phyloP scores from a whole-genome alignment of 2,113 vertebrate species.

The Brevimyrus niger region DNA sequence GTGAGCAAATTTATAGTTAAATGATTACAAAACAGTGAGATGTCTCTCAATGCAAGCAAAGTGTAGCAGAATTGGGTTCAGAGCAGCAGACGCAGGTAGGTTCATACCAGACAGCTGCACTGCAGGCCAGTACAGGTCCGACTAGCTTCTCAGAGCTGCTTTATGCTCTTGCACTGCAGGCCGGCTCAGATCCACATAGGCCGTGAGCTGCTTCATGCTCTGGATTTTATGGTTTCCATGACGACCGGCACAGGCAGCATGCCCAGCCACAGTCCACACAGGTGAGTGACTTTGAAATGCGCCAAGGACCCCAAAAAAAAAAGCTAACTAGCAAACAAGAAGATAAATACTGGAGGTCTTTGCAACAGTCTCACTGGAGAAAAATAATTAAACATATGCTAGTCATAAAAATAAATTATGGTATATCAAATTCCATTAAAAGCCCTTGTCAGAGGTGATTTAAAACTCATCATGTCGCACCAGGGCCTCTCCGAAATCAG shows the following conservation, averaged over 20 bases:
- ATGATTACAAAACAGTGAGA: not conserved
- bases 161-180: not conserved
- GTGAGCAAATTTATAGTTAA: not conserved
- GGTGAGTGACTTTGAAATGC: not conserved
- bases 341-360: not conserved
- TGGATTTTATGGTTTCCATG: not conserved
- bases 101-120: not conserved
- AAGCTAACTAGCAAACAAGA: not conserved
- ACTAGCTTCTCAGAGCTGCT: not conserved
- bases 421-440: slow-evolving; percentile 48
- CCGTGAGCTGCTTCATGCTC: not conserved
- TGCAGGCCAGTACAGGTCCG: not conserved
- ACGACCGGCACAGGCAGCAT: not conserved
- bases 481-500: slow-evolving; percentile 91
- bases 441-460: slow-evolving; percentile 27
- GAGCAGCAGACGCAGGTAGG: not conserved
- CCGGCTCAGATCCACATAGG: too few relatives aligned
- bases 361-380: not conserved
- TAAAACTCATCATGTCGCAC: slow-evolving; percentile 93
- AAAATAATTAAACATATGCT: slow-evolving; percentile 24
- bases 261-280: not conserved
- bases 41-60: not conserved
- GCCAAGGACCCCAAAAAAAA: not conserved
- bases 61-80: not conserved
- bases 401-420: slow-evolving; percentile 78